Percentiles rank a stretch among this genome's conserved stretches.
These are phyloP conservation scores for Nanorana parkeri DNA, from an alignment of 2,113 vertebrate species.

Conservation along the genomic window DNA sequence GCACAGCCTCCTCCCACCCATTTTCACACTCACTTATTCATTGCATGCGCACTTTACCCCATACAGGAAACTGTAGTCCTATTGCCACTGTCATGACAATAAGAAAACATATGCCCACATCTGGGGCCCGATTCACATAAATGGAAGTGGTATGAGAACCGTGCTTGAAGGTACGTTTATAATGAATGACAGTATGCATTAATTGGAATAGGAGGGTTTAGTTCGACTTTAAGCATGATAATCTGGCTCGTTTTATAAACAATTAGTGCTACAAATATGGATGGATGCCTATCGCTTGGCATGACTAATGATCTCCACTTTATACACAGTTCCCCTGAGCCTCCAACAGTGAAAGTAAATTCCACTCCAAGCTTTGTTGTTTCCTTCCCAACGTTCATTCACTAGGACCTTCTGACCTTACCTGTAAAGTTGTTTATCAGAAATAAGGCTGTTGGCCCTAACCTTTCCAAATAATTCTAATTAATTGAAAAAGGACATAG, in stretches of 20 bases:
- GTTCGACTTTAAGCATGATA: not conserved
- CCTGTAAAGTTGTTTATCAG: constrained; percentile 26
- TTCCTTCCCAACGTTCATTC: not conserved
- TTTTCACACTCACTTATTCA: too few species aligned
- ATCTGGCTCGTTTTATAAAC: not conserved
- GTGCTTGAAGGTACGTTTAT: too few species aligned
- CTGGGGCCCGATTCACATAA: too few species aligned
- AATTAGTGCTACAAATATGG: constrained; percentile 2
- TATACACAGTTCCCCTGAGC: not conserved
- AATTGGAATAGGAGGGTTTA: too few species aligned
- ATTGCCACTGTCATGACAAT: too few species aligned
- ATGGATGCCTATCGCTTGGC: not conserved
- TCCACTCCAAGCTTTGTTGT: not conserved
- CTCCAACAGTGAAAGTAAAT: not conserved
- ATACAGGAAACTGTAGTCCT: too few species aligned
- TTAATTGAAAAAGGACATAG: not conserved
- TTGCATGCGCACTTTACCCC: too few species aligned
- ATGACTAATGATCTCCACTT: constrained; percentile 18
- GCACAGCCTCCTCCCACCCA: too few species aligned
- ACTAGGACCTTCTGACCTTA: not conserved
- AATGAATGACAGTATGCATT: too few species aligned
- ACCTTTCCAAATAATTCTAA: constrained; percentile 13
- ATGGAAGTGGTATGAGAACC: too few species aligned
- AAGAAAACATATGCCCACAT: too few species aligned
- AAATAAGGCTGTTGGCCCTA: not conserved